These are phyloP conservation scores for Stigmatopora argus DNA, from an alignment of 2,113 vertebrate genomes.

Conservation along the genomic window DNA sequence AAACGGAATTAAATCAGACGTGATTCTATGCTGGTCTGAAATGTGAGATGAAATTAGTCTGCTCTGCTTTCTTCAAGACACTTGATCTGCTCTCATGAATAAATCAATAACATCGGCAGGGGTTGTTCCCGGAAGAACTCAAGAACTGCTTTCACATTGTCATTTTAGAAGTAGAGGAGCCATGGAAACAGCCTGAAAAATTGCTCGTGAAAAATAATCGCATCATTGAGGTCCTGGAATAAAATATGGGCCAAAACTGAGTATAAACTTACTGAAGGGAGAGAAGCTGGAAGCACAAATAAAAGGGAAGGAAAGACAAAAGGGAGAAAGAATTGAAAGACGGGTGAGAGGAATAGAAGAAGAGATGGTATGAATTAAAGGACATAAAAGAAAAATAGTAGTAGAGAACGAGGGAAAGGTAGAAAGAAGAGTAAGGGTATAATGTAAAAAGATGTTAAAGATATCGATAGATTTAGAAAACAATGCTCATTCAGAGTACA, in stretches of 20 bases:
- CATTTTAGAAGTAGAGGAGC: neutral
- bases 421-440: no score
- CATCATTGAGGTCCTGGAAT: neutral
- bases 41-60: slow-evolving; percentile 40
- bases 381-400: no score
- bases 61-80: slow-evolving; percentile 27
- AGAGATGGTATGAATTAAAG: no score
- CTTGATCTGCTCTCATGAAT: slow-evolving; percentile 33
- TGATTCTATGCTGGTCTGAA: slow-evolving; percentile 45
- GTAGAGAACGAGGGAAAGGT: no score
- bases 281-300: no score
- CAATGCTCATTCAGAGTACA: neutral
- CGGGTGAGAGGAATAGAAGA: no score
- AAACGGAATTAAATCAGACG: slow-evolving; percentile 51
- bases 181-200: neutral
- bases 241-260: neutral
- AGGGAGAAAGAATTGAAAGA: no score
- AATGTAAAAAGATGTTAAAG: no score
- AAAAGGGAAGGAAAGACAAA: no score
- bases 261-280: no score
- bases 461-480: no score
- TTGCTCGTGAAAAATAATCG: neutral
- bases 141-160: neutral
- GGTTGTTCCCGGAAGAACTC: slow-evolving; percentile 5
- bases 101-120: slow-evolving; percentile 11